Evolutionary conservation across 2,888 invertebrate species (phyloP), one percentile per base, ranked within the genome.

Genomic region (Ectobius pallidus): DNA sequence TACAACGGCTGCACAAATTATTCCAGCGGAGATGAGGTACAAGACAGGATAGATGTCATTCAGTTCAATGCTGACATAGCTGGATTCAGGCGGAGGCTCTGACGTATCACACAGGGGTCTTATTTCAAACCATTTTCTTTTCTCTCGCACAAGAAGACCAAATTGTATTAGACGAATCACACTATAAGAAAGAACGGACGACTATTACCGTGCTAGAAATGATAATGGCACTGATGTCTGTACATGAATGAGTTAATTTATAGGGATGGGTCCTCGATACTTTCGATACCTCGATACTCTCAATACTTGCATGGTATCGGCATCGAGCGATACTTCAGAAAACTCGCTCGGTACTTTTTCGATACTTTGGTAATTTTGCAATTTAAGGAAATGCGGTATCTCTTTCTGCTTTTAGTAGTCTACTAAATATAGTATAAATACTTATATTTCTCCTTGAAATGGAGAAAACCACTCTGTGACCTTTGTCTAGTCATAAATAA

Each of bases 81-180:
- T 42, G 20, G 42, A 27, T 27, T 49, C 68, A 39, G 61, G 32
- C 18, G 63, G 39, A 16, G 65, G 18, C n/a, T 71, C 71, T 14
- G 71, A 39, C 3, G 63, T 27, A 18, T 52, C 39, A 49, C 71
- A 71, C 20, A 65, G 49, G 22, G 63, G 63, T 34, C 25, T 46
- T 18, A 63, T 52, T 14, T 63, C 14, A 25, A 71, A 63, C 71
- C 71, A 63, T 7, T 22, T 16, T n/a, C 32, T 22, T 27, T 34
- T 55, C 61, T 72, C 72, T 16, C 72, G 61, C 16, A 39, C 27
- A 22, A 69, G 20, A 3, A 72, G 62, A 4, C 72, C 72, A 44
- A 61, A 55, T 27, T 72, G 58, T 16, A 63, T 46, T 46, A 71
- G 30, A 20, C 67, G 65, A 18, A 67, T 7, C 42, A 67, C n/a